Percentiles rank a stretch among this genome's conserved stretches.
Conservation (phyloP, 2,888 invertebrate genomes). For the Mythimna pallens region DNA sequence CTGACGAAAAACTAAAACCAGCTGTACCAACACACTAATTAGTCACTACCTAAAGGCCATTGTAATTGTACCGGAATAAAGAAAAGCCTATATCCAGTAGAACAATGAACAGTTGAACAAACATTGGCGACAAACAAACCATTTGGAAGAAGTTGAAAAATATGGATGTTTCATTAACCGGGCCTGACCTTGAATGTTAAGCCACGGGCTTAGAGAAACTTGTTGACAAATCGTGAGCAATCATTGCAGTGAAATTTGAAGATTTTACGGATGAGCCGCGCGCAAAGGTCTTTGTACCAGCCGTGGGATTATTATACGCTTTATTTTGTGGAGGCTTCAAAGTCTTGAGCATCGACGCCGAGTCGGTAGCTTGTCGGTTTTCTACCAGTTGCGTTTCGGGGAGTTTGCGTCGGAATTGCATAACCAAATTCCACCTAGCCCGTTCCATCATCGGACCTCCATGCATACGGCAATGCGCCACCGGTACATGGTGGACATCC, state of each 20-base stretch:
- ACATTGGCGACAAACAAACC: slow-evolving; percentile 32
- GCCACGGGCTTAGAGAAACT: too few species aligned
- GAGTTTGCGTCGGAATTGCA: too few species aligned
- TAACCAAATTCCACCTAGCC: too few species aligned
- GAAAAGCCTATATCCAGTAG: background rate
- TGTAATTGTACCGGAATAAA: slow-evolving; percentile 20
- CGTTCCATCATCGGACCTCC: too few species aligned
- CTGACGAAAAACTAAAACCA: slow-evolving; percentile 2
- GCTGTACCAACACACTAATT: slow-evolving; percentile 3
- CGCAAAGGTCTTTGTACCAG: too few species aligned
- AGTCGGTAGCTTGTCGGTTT: too few species aligned
- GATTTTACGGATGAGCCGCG: background rate
- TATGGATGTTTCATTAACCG: slow-evolving; percentile 43
- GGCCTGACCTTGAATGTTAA: slow-evolving; percentile 15
- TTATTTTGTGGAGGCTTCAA: too few species aligned
- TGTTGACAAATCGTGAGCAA: background rate
- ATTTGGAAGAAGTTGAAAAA: slow-evolving; percentile 27
- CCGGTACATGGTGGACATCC: too few species aligned
- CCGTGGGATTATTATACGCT: background rate
- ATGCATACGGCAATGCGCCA: too few species aligned
- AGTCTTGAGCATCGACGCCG: too few species aligned
- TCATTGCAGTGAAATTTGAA: background rate
- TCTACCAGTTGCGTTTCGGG: too few species aligned
- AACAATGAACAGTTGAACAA: slow-evolving; percentile 45
- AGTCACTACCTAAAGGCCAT: slow-evolving; percentile 10